These are phyloP conservation scores for Dryobotodes eremita DNA, from an alignment of 2,888 invertebrate genomes.

Conservation along the genomic window DNA sequence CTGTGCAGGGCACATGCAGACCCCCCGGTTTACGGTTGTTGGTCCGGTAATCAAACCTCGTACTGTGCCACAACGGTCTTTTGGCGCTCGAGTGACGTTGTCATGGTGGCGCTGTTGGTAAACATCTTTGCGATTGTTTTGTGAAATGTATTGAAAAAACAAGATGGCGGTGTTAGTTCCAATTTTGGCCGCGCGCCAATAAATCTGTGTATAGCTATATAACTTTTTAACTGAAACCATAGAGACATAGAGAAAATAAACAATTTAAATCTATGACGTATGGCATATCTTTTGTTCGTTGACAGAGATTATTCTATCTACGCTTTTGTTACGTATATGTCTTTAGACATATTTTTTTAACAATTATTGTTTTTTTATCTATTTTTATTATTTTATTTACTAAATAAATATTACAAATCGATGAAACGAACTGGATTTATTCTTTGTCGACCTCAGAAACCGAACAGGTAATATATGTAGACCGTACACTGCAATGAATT, in stretches of 20 bases:
- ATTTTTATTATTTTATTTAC: conserved; percentile 1
- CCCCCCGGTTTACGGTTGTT: background rate
- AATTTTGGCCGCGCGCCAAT: background rate
- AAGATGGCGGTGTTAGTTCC: background rate
- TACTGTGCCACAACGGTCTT: background rate
- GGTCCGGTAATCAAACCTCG: no score
- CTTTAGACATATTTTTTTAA: conserved; percentile 15
- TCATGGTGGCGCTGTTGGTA: background rate
- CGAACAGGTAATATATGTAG: conserved; percentile 31
- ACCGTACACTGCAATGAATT: background rate
- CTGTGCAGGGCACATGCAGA: no score
- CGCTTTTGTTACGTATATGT: conserved; percentile 18
- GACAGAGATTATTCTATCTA: conserved; percentile 1
- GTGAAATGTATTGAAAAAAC: background rate
- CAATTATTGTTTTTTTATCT: background rate
- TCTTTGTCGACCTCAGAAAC: background rate
- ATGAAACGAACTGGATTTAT: conserved; percentile 45
- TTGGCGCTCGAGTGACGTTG: background rate
- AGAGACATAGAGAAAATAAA: conserved; percentile 8
- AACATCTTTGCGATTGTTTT: background rate
- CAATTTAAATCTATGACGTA: background rate
- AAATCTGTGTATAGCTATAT: background rate
- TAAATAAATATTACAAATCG: conserved; percentile 23
- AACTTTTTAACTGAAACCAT: background rate
- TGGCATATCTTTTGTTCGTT: background rate